These are phyloP conservation scores for Lepisosteus oculatus DNA, from an alignment of 2,113 vertebrate species.

Conservation along the genomic window DNA sequence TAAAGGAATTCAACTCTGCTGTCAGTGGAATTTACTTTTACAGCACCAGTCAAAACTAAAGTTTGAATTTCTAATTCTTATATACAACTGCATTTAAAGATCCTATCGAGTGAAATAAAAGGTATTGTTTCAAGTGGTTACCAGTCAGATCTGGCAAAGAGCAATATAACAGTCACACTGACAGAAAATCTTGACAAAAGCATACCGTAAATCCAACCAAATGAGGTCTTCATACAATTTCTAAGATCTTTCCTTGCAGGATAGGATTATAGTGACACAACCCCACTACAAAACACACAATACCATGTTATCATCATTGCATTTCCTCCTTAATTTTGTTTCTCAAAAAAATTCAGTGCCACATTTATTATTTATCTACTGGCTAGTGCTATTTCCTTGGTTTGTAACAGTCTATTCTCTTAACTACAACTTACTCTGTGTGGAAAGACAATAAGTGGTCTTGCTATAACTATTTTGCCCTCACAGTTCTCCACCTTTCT, in stretches of 20 bases:
- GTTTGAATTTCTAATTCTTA: neutral
- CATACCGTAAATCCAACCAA: neutral
- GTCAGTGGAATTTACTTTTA: neutral
- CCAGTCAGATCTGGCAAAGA: constrained; percentile 1
- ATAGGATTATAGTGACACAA: no score
- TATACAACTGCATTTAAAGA: neutral
- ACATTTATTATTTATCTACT: no score
- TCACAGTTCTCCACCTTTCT: no score
- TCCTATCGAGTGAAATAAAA: neutral
- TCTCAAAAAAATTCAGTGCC: no score
- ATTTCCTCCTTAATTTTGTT: no score
- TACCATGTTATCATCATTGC: no score
- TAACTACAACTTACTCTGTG: no score
- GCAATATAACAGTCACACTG: constrained; percentile 4
- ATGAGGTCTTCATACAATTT: neutral
- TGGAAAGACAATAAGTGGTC: no score
- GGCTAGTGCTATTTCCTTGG: no score
- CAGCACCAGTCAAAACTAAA: neutral
- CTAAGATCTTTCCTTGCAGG: neutral
- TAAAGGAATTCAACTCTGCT: neutral
- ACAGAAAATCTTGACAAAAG: constrained; percentile 2
- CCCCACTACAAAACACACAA: no score
- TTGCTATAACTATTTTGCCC: no score
- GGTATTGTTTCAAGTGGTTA: neutral
- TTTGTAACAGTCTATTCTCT: no score